Conservation (phyloP, 2,888 invertebrate species). For the Chrysolina haemoptera region DNA sequence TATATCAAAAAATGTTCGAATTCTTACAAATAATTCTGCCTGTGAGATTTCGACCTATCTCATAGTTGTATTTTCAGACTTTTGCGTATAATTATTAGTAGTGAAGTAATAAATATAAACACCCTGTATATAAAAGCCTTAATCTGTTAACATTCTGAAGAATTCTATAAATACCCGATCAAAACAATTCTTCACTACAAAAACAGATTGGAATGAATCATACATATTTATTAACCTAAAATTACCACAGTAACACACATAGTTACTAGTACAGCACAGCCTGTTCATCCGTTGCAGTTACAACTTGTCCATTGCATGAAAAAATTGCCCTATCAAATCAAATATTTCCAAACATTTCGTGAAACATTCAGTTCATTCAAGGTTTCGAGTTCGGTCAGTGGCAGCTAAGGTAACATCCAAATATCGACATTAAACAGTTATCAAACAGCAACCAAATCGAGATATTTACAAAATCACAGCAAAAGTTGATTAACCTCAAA, state of each 20-base stretch:
- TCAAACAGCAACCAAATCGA: constrained; percentile 24
- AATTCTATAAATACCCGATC: constrained; percentile 40
- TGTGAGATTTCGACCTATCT: constrained; percentile 23
- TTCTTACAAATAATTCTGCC: constrained; percentile 9
- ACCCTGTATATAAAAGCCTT: constrained; percentile 31
- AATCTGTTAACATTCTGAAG: constrained; percentile 59
- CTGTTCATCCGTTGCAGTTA: constrained; percentile 59
- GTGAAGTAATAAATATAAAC: constrained; percentile 3
- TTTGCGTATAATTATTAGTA: background rate
- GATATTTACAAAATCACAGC: constrained; percentile 40
- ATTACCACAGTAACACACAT: constrained; percentile 58
- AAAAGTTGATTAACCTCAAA: constrained; percentile 29
- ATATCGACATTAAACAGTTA: constrained; percentile 14
- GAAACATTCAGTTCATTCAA: background rate
- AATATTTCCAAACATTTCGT: constrained; percentile 28
- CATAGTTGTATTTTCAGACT: constrained; percentile 11
- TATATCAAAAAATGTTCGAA: constrained; percentile 9
- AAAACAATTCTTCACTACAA: constrained; percentile 47
- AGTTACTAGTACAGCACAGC: constrained; percentile 64
- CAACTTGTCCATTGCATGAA: constrained; percentile 47
- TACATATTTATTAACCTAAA: constrained; percentile 52
- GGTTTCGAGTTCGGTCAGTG: constrained; percentile 22
- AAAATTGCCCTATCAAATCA: constrained; percentile 39
- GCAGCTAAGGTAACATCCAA: constrained; percentile 37
- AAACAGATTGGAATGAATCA: constrained; percentile 65